These are phyloP conservation scores for Xestia sexstrigata DNA, from an alignment of 2,888 invertebrate species.

Conservation along the genomic window DNA sequence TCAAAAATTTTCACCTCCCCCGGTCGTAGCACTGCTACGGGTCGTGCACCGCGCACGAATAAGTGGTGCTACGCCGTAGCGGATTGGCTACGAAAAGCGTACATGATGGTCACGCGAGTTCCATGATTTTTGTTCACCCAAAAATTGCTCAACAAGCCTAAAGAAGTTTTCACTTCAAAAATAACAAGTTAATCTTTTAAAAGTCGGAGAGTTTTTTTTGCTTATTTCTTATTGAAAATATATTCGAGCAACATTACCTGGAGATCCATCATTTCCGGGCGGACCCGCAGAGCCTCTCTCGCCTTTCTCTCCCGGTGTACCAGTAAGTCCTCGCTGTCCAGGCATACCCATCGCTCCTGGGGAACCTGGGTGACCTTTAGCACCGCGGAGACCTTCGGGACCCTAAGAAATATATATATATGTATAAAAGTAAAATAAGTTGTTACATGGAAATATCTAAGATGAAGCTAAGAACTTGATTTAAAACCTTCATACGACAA, in stretches of 20 bases:
- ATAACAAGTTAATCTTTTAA: background rate
- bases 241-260: slow-evolving; percentile 86
- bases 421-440: background rate
- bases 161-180: too few relatives aligned
- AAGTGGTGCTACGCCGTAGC: too few relatives aligned
- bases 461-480: too few relatives aligned
- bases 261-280: slow-evolving; percentile 94
- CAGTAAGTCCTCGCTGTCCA: slow-evolving; percentile 92
- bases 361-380: slow-evolving; percentile 93
- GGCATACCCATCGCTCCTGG: slow-evolving; percentile 94
- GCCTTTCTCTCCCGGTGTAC: slow-evolving; percentile 93
- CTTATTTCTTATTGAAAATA: background rate
- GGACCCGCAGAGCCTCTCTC: slow-evolving; percentile 93
- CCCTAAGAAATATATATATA: slow-evolving; percentile 81
- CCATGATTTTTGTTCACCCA: too few relatives aligned
- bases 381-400: slow-evolving; percentile 92
- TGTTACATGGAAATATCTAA: background rate
- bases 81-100: too few relatives aligned
- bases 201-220: background rate
- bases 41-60: too few relatives aligned
- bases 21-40: too few relatives aligned
- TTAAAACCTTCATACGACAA: background rate
- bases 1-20: too few relatives aligned
- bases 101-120: too few relatives aligned
- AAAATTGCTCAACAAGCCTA: too few relatives aligned